Percentiles rank a stretch among this genome's conserved stretches.
These are phyloP conservation scores for Nicator chloris DNA, from an alignment of 2,113 vertebrate genomes.

Conservation along the genomic window DNA sequence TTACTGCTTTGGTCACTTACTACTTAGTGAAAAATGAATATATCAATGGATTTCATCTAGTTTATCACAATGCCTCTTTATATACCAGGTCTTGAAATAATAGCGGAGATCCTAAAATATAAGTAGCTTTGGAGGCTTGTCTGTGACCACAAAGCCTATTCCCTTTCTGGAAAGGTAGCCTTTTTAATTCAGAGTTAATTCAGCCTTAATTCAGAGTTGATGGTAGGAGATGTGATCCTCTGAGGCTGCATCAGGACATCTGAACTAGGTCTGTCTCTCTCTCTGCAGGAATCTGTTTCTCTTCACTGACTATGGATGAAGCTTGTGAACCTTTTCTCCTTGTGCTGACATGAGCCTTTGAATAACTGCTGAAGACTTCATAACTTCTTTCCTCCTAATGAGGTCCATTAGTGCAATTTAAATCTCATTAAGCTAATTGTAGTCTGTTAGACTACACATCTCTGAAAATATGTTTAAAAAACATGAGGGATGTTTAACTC, in stretches of 20 bases:
- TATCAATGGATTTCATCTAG: background rate
- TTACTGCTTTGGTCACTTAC: background rate
- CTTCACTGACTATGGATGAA: background rate
- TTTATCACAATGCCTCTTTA: background rate
- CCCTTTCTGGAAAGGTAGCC: background rate
- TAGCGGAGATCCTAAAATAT: background rate
- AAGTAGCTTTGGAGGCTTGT: background rate
- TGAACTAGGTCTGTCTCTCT: background rate
- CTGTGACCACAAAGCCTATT: background rate
- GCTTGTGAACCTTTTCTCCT: background rate
- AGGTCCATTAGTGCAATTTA: constrained; percentile 38
- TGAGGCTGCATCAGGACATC: background rate
- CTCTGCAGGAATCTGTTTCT: background rate
- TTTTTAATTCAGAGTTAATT: no score
- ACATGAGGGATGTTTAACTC: background rate
- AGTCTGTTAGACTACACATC: background rate
- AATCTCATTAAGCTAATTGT: constrained; percentile 47
- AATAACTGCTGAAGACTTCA: background rate
- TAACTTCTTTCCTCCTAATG: constrained; percentile 19
- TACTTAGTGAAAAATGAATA: background rate
- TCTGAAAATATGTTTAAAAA: constrained; percentile 43
- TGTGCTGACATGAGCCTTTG: background rate
- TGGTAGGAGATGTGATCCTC: background rate
- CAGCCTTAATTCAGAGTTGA: background rate
- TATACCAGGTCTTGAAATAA: background rate